Percentiles rank a stretch among this genome's conserved stretches.
Evolutionary conservation across 1,140 invertebrate species (phyloP).

Genomic region (Drosophila pachea): DNA sequence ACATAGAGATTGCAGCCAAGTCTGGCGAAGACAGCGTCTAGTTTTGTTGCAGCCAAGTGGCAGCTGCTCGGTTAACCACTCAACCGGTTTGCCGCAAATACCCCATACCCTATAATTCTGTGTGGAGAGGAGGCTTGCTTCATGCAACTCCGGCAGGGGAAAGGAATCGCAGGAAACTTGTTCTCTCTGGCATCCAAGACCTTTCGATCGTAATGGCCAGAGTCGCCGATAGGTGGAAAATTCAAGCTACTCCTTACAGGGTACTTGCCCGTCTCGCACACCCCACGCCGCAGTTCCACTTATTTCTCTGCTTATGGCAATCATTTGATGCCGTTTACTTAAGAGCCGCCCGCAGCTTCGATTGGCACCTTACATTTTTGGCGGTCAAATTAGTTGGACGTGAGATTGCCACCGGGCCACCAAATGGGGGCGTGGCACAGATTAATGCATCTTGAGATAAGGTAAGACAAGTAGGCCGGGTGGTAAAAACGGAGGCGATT

Average conservation of each 20-base stretch:
- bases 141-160: not conserved
- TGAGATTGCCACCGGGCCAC: slow-evolving; percentile 8
- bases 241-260: not conserved
- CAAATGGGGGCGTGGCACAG: slow-evolving; percentile 32
- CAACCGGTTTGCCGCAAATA: slow-evolving; percentile 26
- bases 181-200: no score
- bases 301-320: not conserved
- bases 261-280: not conserved
- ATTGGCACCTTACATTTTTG: slow-evolving; percentile 40
- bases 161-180: no score
- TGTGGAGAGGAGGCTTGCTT: not conserved
- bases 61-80: slow-evolving; percentile 48
- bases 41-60: slow-evolving; percentile 34
- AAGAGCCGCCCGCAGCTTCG: slow-evolving; percentile 24
- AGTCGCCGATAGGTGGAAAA: no score
- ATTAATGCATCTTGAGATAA: slow-evolving; percentile 1
- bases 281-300: not conserved
- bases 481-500: no score
- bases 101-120: not conserved
- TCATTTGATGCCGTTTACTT: slow-evolving; percentile 37
- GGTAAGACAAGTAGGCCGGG: slow-evolving; percentile 3
- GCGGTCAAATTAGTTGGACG: slow-evolving; percentile 42
- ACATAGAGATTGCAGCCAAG: slow-evolving; percentile 17
- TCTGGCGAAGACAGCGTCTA: slow-evolving; percentile 25
- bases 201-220: no score